phyloP scores from a whole-genome alignment of 1,140 invertebrate genomes.

The Vollenhovia emeryi region DNA sequence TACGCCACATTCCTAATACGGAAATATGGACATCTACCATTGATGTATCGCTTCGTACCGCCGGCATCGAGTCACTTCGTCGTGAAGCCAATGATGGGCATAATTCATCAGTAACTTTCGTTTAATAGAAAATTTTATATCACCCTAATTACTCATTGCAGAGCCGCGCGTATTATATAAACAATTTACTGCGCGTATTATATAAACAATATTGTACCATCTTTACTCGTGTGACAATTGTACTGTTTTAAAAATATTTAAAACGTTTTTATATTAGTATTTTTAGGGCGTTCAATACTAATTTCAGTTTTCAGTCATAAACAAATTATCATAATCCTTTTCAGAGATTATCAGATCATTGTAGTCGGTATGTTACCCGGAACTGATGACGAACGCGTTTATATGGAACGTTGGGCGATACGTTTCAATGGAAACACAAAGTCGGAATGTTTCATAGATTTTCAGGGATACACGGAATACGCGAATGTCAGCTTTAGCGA shows the following conservation, averaged over 20 bases:
- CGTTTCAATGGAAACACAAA: conserved; percentile 73
- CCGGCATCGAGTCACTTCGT: conserved; percentile 71
- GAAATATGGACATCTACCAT: conserved; percentile 70
- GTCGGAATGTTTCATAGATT: conserved; percentile 74
- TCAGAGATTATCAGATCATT: conserved; percentile 74
- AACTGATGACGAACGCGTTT: conserved; percentile 62
- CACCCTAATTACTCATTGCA: not conserved
- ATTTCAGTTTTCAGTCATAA: not conserved
- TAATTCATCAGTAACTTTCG: conserved; percentile 72
- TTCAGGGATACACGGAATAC: conserved; percentile 77
- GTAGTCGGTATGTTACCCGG: conserved; percentile 75
- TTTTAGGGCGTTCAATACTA: not conserved
- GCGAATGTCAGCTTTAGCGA: conserved; percentile 68
- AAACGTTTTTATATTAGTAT: not conserved
- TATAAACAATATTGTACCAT: conserved; percentile 4
- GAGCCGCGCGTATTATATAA: not conserved
- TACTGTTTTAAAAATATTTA: not conserved
- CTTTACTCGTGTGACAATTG: not conserved
- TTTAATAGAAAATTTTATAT: conserved; percentile 24
- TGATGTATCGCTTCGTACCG: conserved; percentile 77
- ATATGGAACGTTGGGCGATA: conserved; percentile 77
- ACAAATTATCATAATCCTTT: not conserved
- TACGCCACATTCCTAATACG: conserved; percentile 78
- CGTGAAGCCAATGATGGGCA: conserved; percentile 78
- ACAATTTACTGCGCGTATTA: conserved; percentile 4